phyloP scores from a whole-genome alignment of 92 coral and sea anemone species.

The Porites lobata region DNA sequence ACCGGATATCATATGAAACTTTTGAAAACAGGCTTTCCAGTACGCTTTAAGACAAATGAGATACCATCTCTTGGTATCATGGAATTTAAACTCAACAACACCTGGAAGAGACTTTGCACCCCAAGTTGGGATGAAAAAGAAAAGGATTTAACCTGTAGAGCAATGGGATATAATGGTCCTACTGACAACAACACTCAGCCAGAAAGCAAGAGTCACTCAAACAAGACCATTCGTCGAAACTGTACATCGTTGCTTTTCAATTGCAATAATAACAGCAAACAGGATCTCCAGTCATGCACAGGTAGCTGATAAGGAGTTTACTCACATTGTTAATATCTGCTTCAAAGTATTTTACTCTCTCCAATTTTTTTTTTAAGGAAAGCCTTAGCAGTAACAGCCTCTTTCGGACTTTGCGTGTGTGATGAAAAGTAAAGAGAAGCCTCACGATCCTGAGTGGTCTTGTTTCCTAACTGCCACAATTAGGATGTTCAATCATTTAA shows the following conservation, averaged over 20 bases:
- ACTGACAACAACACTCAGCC: not conserved
- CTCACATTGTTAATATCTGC: not conserved
- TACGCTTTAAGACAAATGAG: not conserved
- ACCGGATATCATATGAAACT: not conserved
- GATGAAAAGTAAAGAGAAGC: no score
- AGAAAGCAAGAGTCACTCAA: not conserved
- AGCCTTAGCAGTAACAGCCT: no score
- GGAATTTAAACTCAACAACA: not conserved
- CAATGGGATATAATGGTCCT: not conserved
- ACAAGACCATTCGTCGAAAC: not conserved
- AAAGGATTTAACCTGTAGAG: not conserved
- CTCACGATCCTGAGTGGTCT: no score
- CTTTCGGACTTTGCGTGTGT: no score
- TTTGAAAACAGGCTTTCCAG: not conserved
- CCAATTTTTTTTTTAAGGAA: no score
- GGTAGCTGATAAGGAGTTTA: not conserved
- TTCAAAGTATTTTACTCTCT: no score
- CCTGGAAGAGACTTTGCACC: constrained; percentile 1
- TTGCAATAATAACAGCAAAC: not conserved
- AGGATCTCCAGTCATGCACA: not conserved
- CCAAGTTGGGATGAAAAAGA: not conserved
- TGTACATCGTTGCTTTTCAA: not conserved
- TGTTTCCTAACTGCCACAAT: no score
- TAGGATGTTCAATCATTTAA: not conserved
- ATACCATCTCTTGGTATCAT: not conserved